These are phyloP conservation scores for Heliocidaris erythrogramma DNA, from an alignment of 35 echinoderm and acorn worm species.

Conservation along the genomic window DNA sequence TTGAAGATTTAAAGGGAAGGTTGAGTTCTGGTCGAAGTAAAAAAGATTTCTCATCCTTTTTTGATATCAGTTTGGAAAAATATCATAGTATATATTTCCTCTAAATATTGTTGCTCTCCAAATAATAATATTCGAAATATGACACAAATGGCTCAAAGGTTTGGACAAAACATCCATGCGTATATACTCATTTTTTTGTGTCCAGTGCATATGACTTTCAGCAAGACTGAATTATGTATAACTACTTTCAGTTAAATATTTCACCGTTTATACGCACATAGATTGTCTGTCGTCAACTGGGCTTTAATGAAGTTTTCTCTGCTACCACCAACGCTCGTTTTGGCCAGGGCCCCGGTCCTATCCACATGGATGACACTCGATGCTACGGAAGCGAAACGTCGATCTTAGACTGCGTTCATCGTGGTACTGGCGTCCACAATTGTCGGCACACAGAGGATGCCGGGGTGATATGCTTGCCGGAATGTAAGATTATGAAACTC, in stretches of 20 bases:
- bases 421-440: slow-evolving; percentile 59
- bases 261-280: neutral
- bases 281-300: slow-evolving; percentile 36
- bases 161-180: too few relatives aligned
- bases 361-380: slow-evolving; percentile 63
- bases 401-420: slow-evolving; percentile 59
- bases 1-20: too few relatives aligned
- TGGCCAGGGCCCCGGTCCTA: slow-evolving; percentile 57
- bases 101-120: too few relatives aligned
- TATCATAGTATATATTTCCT: too few relatives aligned
- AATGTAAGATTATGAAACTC: neutral
- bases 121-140: too few relatives aligned
- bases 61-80: too few relatives aligned
- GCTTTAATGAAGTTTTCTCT: slow-evolving; percentile 21
- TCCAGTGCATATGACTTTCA: too few relatives aligned
- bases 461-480: slow-evolving; percentile 39
- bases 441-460: slow-evolving; percentile 71
- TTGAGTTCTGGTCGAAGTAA: too few relatives aligned
- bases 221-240: neutral
- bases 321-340: slow-evolving; percentile 37
- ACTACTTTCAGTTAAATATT: neutral
- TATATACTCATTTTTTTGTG: too few relatives aligned
- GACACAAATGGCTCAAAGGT: too few relatives aligned
- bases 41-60: too few relatives aligned
- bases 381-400: slow-evolving; percentile 68